Conservation (phyloP, 2,797 vertebrate species). For the Poecile montanus region DNA sequence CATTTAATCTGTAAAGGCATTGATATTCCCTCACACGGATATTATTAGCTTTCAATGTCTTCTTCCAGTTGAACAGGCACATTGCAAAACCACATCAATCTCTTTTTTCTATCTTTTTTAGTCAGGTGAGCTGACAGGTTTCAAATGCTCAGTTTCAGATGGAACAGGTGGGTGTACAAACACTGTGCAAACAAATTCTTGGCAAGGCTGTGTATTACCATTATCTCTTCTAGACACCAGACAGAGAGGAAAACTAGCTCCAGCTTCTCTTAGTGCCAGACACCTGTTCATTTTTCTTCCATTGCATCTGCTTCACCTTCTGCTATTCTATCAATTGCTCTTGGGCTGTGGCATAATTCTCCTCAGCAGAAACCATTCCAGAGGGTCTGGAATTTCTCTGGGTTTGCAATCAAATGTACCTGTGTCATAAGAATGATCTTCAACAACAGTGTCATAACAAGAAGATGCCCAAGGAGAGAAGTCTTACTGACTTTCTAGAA, state of each 20-base stretch:
- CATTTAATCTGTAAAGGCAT: background rate
- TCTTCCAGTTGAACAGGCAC: background rate
- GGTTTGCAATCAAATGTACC: background rate
- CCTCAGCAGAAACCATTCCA: background rate
- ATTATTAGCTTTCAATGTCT: background rate
- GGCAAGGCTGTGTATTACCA: background rate
- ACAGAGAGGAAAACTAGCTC: slow-evolving; percentile 25
- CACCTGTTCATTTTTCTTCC: slow-evolving; percentile 51
- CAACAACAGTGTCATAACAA: background rate
- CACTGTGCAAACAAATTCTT: slow-evolving; percentile 21
- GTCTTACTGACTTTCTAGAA: background rate
- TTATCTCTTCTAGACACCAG: slow-evolving; percentile 51
- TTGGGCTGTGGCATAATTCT: background rate
- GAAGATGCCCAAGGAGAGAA: background rate
- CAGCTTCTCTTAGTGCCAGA: slow-evolving; percentile 38
- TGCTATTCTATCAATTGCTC: slow-evolving; percentile 17
- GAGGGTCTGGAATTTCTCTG: background rate
- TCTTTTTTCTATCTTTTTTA: background rate
- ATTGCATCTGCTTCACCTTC: slow-evolving; percentile 57
- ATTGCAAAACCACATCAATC: background rate
- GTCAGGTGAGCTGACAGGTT: slow-evolving; percentile 29
- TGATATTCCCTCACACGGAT: background rate
- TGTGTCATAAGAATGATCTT: background rate
- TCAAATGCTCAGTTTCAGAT: slow-evolving; percentile 17
- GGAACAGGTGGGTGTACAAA: slow-evolving; percentile 29